Percentiles rank a stretch among this genome's conserved stretches.
Evolutionary conservation across 2,113 vertebrate species (phyloP).

Genomic region (Geococcyx californianus): DNA sequence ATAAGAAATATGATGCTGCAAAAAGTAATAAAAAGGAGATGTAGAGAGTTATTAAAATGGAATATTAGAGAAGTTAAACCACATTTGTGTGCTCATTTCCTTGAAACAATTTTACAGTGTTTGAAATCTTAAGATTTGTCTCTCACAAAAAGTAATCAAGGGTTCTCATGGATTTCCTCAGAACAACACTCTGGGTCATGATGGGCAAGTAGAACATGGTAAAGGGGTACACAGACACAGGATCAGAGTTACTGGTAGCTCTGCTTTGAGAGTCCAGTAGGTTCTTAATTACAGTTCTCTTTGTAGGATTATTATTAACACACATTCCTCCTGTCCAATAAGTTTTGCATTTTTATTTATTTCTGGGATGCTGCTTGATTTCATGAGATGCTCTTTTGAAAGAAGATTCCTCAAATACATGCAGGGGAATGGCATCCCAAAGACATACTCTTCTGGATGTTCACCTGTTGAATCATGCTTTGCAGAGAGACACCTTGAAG

Average conservation of each 20-base stretch:
- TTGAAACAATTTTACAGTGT: not conserved
- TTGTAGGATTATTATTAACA: not conserved
- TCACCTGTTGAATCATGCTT: not conserved
- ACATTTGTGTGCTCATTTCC: slow-evolving; percentile 10
- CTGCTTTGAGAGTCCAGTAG: not conserved
- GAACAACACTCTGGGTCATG: not conserved
- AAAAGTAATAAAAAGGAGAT: slow-evolving; percentile 31
- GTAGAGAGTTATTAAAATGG: not conserved
- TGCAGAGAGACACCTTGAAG: not conserved
- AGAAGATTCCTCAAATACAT: not conserved
- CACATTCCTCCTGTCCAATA: rapidly evolving
- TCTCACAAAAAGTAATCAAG: not conserved
- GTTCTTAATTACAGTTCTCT: not conserved
- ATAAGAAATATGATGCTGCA: slow-evolving; percentile 17
- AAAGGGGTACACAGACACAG: not conserved
- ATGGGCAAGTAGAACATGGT: not conserved
- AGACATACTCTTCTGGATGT: not conserved
- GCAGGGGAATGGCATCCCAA: not conserved
- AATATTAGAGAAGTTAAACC: slow-evolving; percentile 10
- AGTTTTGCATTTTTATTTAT: not conserved
- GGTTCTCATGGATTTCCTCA: not conserved
- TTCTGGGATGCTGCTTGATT: not conserved
- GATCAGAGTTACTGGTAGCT: not conserved
- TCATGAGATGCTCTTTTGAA: not conserved
- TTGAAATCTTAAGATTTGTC: not conserved